Evolutionary conservation across 2,797 vertebrate genomes (phyloP).

Genomic region (Poecile montanus): DNA sequence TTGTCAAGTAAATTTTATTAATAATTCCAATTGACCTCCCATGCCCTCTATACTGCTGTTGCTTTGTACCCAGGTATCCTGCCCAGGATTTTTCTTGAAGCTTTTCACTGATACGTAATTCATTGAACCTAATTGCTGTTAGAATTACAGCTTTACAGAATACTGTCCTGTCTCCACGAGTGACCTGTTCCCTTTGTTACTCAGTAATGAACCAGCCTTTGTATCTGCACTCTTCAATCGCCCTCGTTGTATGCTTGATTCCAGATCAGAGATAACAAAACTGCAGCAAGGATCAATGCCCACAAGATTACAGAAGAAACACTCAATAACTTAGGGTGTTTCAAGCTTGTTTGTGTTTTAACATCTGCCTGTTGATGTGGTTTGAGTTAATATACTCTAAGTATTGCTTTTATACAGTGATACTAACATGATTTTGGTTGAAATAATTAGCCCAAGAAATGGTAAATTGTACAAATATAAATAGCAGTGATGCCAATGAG

Average conservation of each 20-base stretch:
- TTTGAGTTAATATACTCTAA: neutral
- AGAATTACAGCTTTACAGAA: neutral
- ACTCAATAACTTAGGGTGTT: neutral
- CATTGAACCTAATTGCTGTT: neutral
- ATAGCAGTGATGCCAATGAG: rapidly evolving
- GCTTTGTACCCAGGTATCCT: neutral
- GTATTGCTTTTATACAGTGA: neutral
- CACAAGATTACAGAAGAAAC: neutral
- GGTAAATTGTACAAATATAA: neutral
- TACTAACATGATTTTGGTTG: neutral
- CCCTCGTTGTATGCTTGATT: neutral
- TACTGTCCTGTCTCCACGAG: neutral
- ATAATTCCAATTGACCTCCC: neutral
- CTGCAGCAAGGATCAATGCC: neutral
- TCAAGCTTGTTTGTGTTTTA: neutral
- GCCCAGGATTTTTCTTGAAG: neutral
- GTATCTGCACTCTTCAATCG: neutral
- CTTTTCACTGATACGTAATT: neutral
- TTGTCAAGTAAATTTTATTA: neutral
- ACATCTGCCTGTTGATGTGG: neutral
- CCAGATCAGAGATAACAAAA: neutral
- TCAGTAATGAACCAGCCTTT: neutral
- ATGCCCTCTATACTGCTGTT: neutral
- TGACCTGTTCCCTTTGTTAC: neutral
- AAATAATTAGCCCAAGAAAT: neutral